phyloP scores from a whole-genome alignment of 2,888 invertebrate species.

The Aethes cnicana region DNA sequence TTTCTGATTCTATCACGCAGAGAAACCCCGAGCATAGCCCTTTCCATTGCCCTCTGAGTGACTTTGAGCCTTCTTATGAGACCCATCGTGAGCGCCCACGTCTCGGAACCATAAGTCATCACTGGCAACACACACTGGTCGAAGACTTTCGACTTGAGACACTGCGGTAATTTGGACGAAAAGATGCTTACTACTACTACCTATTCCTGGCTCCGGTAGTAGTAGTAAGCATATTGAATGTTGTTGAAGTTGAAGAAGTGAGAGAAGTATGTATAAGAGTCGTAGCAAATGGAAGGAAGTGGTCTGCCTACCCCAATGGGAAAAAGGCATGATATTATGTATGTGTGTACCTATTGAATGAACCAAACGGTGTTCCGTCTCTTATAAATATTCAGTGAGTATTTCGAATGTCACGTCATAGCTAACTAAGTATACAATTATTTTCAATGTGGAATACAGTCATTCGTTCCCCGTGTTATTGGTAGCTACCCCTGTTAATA shows the following conservation, averaged over 20 bases:
- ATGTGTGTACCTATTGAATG: conserved; percentile 19
- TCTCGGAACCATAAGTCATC: too few relatives aligned
- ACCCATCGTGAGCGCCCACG: too few relatives aligned
- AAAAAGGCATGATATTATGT: background rate
- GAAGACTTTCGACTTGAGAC: too few relatives aligned
- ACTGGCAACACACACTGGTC: too few relatives aligned
- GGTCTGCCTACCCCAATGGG: background rate
- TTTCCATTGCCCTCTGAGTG: too few relatives aligned
- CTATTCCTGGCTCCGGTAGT: too few relatives aligned
- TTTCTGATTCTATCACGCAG: too few relatives aligned
- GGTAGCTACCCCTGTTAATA: conserved; percentile 11
- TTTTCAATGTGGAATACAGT: conserved; percentile 9
- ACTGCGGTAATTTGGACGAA: too few relatives aligned
- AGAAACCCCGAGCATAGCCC: too few relatives aligned
- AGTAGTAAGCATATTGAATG: too few relatives aligned
- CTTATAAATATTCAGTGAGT: conserved; percentile 10
- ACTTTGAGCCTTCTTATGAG: too few relatives aligned
- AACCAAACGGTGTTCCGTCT: conserved; percentile 19
- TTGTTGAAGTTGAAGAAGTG: background rate
- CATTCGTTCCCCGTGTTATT: conserved; percentile 9
- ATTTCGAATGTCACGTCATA: conserved; percentile 1
- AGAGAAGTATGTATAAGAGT: background rate
- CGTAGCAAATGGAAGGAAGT: background rate
- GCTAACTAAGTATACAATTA: conserved; percentile 20
- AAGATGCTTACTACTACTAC: too few relatives aligned